Evolutionary conservation across 1,140 invertebrate species (phyloP), one percentile per base, ranked within the genome.

Genomic region (Hyposmocoma kahamanoa): DNA sequence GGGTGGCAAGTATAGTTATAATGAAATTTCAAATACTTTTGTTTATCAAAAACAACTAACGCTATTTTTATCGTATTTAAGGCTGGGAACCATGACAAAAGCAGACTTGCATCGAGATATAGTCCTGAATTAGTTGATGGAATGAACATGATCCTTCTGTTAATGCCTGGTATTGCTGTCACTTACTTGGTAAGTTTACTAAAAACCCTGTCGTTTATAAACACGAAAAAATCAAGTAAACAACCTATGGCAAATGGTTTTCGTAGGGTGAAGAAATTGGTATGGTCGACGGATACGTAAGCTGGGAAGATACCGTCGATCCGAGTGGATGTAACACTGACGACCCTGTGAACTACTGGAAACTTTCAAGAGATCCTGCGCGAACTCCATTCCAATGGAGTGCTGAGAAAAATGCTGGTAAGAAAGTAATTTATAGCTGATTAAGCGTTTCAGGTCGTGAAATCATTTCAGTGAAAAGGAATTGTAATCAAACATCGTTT

Each of bases 381-480:
- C 86, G 93, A 17, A 92, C 91, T 2, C 93, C 94, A 0, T 94
- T 95, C 78, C 93, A 94, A 58, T 96, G 94, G 94, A 88, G 88
- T 50, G 72, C 84, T 28, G 73, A 80, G 0, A 64, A 49, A 17
- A 90, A 91, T 68, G 92, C 92, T 19, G 93, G 92, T 90, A 63
- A 46, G 11, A 32, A 13, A 36, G 44, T 17, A 19, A 4, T 34
- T 10, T 0, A 3, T 3, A 13, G 15, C 15, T 13, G 4, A 13
- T 10, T 6, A 6, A 28, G 11, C 11, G 6, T 6, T 6, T 28
- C 24, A 28, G 24, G 24, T 28, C 5, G 24, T 28, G 11, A 28
- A 11, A 11, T 6, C 5, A 11, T 28, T 28, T 28, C 5, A 28
- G 11, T 6, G 24, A 6, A 6, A 6, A 6, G 11, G 6, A 6